Base-by-base conservation (phyloP, 1,140 invertebrate species). In the Ylistrum balloti region DNA sequence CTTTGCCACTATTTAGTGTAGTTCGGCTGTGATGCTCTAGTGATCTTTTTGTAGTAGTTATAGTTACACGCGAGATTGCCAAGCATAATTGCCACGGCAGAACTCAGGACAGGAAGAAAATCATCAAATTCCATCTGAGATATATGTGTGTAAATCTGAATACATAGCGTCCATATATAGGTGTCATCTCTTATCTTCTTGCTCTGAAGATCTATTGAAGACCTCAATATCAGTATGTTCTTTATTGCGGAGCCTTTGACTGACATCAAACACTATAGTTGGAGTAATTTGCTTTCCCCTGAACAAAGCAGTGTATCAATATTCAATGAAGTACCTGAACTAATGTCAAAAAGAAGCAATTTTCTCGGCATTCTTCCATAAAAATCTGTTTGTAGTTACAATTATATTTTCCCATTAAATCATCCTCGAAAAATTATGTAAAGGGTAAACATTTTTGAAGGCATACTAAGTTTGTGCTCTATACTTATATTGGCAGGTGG, bases 181-280 rank as follows among this genome's bases (percentile, higher is more conserved):
- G 22, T 74, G 56, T 74, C 56, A 74, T 74, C 56, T 74, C 0
- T n/a, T 74, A n/a, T 74, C 56, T 74, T 28, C 56, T 74, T n/a
- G 22, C n/a, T 74, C 17, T n/a, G 9, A 74, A 74, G 56, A 0
- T 74, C 56, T n/a, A 74, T 28, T 74, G 56, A 74, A 74, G 56
- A 74, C 56, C 56, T n/a, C n/a, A n/a, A 74, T 74, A n/a, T 74
- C n/a, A 74, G 56, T 74, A n/a, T n/a, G 17, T 74, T 74, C 56
- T 74, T 74, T 28, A 74, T 74, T 28, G n/a, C 22, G 56, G 56
- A 74, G 9, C 3, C 17, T 74, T 74, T 17, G 22, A 74, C 56
- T 74, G 56, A 74, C 56, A 74, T 74, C 56, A 74, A 74, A 74
- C 56, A n/a, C 56, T 74, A 74, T 74, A n/a, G 56, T n/a, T 74